These are phyloP conservation scores for Sturnus vulgaris DNA, from an alignment of 2,113 vertebrate genomes.

Conservation along the genomic window DNA sequence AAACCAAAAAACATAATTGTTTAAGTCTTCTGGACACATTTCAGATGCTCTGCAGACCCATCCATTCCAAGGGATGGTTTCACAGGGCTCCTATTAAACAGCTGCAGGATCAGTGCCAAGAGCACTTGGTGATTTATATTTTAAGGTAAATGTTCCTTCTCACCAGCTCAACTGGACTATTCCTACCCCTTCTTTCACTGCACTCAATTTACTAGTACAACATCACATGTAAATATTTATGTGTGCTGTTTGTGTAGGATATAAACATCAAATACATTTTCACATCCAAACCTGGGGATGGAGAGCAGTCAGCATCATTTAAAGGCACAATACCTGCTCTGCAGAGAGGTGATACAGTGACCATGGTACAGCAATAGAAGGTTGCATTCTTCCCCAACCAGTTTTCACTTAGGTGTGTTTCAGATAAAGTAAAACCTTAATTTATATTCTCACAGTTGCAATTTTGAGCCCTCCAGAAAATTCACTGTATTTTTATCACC, in stretches of 20 bases:
- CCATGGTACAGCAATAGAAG: background rate
- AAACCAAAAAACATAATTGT: background rate
- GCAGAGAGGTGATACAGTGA: background rate
- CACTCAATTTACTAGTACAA: background rate
- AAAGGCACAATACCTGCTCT: background rate
- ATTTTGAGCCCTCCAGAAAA: background rate
- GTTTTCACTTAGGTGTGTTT: background rate
- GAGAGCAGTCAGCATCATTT: background rate
- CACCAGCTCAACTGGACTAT: background rate
- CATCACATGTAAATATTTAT: background rate
- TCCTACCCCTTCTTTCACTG: background rate
- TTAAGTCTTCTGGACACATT: background rate
- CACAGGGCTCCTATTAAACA: background rate
- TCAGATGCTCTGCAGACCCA: background rate
- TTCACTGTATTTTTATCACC: background rate
- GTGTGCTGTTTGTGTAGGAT: background rate
- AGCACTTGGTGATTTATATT: background rate
- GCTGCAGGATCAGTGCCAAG: conserved; percentile 15
- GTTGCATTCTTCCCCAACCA: background rate
- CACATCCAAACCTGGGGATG: background rate
- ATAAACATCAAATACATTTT: background rate
- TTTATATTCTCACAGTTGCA: background rate
- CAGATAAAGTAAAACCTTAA: background rate
- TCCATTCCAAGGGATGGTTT: background rate
- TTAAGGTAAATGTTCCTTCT: conserved; percentile 15